Conservation (phyloP, 2,888 invertebrate species). For the Ceraclea dissimilis region DNA sequence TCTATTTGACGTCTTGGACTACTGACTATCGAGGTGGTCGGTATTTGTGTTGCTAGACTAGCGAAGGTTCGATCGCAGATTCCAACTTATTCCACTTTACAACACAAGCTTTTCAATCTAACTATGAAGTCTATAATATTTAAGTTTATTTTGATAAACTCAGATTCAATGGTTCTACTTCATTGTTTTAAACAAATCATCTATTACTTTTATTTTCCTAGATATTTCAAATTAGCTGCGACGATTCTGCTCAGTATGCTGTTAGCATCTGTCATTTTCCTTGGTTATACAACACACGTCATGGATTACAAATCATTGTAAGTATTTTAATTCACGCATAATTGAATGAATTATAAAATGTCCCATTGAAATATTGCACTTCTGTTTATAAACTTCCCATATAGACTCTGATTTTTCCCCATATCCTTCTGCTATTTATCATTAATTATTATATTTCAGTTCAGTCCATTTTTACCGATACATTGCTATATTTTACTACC, state of each 20-base stretch:
- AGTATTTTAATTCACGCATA: constrained; percentile 28
- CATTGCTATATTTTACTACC: constrained; percentile 10
- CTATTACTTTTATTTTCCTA: constrained; percentile 29
- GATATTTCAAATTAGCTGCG: constrained; percentile 34
- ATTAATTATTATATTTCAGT: constrained; percentile 9
- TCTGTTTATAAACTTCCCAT: neutral
- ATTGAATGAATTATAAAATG: too few relatives aligned
- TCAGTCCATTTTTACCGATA: constrained; percentile 1
- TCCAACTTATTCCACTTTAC: too few relatives aligned
- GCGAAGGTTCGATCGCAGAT: too few relatives aligned
- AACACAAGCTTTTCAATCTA: too few relatives aligned
- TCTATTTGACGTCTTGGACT: too few relatives aligned
- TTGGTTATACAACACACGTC: constrained; percentile 34
- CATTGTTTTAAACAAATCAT: too few relatives aligned
- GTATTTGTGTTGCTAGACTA: too few relatives aligned
- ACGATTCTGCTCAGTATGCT: constrained; percentile 30
- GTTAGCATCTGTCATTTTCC: constrained; percentile 31
- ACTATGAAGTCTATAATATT: too few relatives aligned
- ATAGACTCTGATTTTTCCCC: neutral
- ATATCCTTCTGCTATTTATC: neutral
- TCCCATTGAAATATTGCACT: neutral
- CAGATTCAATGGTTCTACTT: too few relatives aligned
- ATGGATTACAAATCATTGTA: constrained; percentile 39
- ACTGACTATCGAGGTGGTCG: too few relatives aligned
- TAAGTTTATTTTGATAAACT: too few relatives aligned